phyloP scores from a whole-genome alignment of 2,113 vertebrate species.

The Entelurus aequoreus region DNA sequence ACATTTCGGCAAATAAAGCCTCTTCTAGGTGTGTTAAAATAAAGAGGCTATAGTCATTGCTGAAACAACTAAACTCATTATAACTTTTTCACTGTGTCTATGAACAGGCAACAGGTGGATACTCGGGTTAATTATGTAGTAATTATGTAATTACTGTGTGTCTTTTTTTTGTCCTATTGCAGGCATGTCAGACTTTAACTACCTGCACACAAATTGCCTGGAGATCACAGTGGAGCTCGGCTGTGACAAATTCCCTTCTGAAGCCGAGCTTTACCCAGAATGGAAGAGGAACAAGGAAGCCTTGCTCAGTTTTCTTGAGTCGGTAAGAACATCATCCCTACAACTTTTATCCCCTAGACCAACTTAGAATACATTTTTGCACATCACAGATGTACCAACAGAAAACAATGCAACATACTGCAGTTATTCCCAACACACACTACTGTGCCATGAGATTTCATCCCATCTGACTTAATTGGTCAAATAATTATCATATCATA shows the following conservation, averaged over 20 bases:
- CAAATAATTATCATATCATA: too few species aligned
- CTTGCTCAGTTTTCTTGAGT: slow-evolving; percentile 85
- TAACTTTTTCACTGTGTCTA: neutral
- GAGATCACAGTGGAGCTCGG: slow-evolving; percentile 94
- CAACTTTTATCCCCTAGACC: neutral
- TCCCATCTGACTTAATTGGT: too few species aligned
- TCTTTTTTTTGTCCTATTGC: neutral
- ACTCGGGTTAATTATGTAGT: too few species aligned
- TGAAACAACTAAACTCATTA: too few species aligned
- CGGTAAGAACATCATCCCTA: slow-evolving; percentile 65
- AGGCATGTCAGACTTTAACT: slow-evolving; percentile 98
- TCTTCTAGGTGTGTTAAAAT: too few species aligned
- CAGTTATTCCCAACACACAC: too few species aligned
- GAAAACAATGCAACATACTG: too few species aligned
- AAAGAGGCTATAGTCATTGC: too few species aligned
- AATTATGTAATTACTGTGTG: neutral
- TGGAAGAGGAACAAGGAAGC: slow-evolving; percentile 94
- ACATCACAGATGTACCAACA: too few species aligned
- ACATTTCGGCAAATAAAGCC: neutral
- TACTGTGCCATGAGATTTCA: too few species aligned
- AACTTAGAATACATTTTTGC: neutral
- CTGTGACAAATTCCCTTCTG: slow-evolving; percentile 90
- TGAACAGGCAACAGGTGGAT: too few species aligned
- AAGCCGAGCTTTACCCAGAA: slow-evolving; percentile 83
- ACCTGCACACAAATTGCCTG: slow-evolving; percentile 93